Evolutionary conservation across 2,113 vertebrate species (phyloP), one percentile per base, ranked within the genome.

Genomic region (Macrotis lagotis): DNA sequence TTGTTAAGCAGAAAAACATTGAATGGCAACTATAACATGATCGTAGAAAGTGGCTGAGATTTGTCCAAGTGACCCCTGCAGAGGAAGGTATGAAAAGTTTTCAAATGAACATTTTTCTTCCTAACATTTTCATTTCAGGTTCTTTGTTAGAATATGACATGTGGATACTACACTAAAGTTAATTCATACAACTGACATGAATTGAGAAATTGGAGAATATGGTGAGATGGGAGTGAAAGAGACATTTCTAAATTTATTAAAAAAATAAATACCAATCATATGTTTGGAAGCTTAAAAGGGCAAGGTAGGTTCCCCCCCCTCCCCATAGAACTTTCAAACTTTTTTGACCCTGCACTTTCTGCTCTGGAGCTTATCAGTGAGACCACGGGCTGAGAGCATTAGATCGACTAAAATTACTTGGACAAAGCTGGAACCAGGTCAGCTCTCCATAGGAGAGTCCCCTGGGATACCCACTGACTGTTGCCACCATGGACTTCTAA

Each of bases 401-500:
- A 98, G 98, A 97, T 95, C 96, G 98, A 99, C 98, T 99, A 99
- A 99, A 99, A 99, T 99, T 99, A 99, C 99, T 98, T 97, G 98
- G 98, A 98, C 98, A 97, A 98, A 99, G 99, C 98, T 98, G 99
- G 98, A 95, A 97, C 97, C 96, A 98, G 99, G 99, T 99, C 99
- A 99, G 98, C 96, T 98, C 99, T 97, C 99, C 96, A 98, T 98
- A 98, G 99, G 99, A 99, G 98, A 98, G 98, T 99, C 99, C 99
- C 99, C 98, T 53, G 98, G 99, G 98, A 98, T 98, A 94, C 98
- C 98, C 97, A 98, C 96, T 97, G 97, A 97, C 98, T 99, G 98
- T 97, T 98, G 99, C 99, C 99, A 99, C 99, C 99, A 98, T 98
- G 98, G 98, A 99, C 99, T 99, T 99, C 99, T 99, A 99, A 99